phyloP scores from a whole-genome alignment of 2,888 invertebrate species.

The Himalopsyche tibetana region DNA sequence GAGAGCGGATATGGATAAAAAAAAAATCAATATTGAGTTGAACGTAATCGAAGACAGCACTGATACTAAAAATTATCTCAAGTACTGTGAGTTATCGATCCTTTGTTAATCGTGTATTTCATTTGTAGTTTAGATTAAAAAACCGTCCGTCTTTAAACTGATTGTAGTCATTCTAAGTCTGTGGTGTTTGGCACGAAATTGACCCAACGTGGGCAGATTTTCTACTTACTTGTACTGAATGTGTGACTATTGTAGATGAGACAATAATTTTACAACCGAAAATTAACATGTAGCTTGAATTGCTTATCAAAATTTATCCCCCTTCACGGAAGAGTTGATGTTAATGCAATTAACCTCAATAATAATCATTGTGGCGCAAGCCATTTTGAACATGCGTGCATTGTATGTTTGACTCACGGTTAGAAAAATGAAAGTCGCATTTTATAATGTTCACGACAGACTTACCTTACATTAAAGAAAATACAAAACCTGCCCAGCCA shows the following conservation, averaged over 20 bases:
- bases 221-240: not conserved
- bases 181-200: conserved; percentile 23
- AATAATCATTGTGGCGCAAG: conserved; percentile 29
- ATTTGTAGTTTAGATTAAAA: too few relatives aligned
- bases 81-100: too few relatives aligned
- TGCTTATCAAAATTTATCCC: conserved; percentile 36
- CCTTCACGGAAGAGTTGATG: conserved; percentile 32
- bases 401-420: not conserved
- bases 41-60: too few relatives aligned
- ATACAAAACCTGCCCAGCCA: too few relatives aligned
- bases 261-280: conserved; percentile 38
- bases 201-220: not conserved
- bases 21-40: too few relatives aligned
- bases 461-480: too few relatives aligned
- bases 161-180: not conserved
- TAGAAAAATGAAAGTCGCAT: not conserved
- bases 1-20: too few relatives aligned
- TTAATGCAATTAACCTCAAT: conserved; percentile 43
- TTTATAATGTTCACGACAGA: too few relatives aligned
- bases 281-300: conserved; percentile 22
- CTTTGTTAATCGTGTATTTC: too few relatives aligned
- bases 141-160: too few relatives aligned
- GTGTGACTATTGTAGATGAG: conserved; percentile 32
- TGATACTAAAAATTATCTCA: too few relatives aligned
- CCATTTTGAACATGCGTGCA: not conserved